Evolutionary conservation across 2,888 invertebrate genomes (phyloP).

Genomic region (Mythimna impura): DNA sequence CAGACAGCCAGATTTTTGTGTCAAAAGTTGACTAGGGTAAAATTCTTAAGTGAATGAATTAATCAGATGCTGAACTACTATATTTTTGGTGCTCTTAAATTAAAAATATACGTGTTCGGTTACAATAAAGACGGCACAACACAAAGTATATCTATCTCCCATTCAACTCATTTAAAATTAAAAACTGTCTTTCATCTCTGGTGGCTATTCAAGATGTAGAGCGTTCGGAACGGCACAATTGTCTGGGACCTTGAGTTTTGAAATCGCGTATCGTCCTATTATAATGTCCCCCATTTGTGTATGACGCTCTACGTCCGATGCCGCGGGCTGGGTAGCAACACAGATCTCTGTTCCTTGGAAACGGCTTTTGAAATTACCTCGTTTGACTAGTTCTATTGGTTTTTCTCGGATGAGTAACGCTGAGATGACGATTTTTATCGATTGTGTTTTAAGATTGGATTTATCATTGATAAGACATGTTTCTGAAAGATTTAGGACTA

Average conservation of each 20-base stretch:
- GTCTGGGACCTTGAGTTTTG: conserved; percentile 71
- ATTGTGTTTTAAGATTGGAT: background rate
- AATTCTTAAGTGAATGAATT: conserved; percentile 13
- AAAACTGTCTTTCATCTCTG: conserved; percentile 32
- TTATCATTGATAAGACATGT: background rate
- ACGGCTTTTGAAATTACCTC: background rate
- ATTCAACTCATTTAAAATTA: conserved; percentile 40
- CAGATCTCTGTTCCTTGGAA: conserved; percentile 36
- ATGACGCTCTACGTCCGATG: conserved; percentile 64
- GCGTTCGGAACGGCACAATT: conserved; percentile 73
- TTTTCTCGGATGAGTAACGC: background rate
- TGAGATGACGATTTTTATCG: background rate
- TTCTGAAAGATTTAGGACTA: background rate
- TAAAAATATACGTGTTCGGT: conserved; percentile 18
- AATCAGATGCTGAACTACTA: background rate
- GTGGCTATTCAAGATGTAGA: conserved; percentile 63
- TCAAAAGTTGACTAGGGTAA: conserved; percentile 43
- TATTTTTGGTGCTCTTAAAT: conserved; percentile 20
- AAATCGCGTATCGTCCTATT: conserved; percentile 73
- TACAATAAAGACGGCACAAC: background rate
- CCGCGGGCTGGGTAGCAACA: conserved; percentile 57
- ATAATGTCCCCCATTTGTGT: conserved; percentile 71
- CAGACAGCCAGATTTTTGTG: conserved; percentile 12
- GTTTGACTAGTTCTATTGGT: background rate
- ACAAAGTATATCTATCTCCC: background rate